Base-by-base conservation (phyloP, 2,797 vertebrate genomes). In the Eidolon dupreanum region DNA sequence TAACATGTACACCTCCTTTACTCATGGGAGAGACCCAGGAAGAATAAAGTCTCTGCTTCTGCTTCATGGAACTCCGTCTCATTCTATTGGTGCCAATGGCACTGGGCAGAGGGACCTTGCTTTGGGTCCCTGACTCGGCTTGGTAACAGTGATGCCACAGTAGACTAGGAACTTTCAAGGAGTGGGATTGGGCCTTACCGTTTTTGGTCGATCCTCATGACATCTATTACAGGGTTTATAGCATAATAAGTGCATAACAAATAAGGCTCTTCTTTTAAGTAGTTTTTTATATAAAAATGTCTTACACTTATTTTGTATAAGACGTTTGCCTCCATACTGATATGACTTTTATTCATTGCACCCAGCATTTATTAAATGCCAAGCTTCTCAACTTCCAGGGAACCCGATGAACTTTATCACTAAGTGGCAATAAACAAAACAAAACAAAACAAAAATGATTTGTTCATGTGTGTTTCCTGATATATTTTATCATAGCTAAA, bases 401-500 rank as follows among this genome's bases (percentile, higher is more conserved):
- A 93, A 66, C 24, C 15, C 46, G 10, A 46, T 65, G 24, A 22
- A 82, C 1, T 77, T 73, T 66, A 71, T 63, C 81, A 74, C 26
- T 68, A 94, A 94, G 24, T 57, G 28, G 20, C 6, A 88, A 71
- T 78, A 73, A 94, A 74, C 38, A 85, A 85, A 83, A 66, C 1
- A 12, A 55, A 49, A 49, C 46, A 16, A 49, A 15, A 3, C 11
- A 43, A 11, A 43, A 49, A 49, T 49, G 12, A 91, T n/a, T 57
- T 82, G 22, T 41, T 36, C 74, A 19, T 36, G 6, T 22, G 31
- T 63, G 12, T 57, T 88, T 46, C 20, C 26, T 61, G 51, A n/a
- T 41, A 36, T 53, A n/a, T 90, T 85, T 63, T 75, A 93, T 77
- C 66, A 79, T 17, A 61, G 13, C 49, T 65, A 88, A 95, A 77